These are phyloP conservation scores for Amia ocellicauda DNA, from an alignment of 2,113 vertebrate species.

Conservation along the genomic window DNA sequence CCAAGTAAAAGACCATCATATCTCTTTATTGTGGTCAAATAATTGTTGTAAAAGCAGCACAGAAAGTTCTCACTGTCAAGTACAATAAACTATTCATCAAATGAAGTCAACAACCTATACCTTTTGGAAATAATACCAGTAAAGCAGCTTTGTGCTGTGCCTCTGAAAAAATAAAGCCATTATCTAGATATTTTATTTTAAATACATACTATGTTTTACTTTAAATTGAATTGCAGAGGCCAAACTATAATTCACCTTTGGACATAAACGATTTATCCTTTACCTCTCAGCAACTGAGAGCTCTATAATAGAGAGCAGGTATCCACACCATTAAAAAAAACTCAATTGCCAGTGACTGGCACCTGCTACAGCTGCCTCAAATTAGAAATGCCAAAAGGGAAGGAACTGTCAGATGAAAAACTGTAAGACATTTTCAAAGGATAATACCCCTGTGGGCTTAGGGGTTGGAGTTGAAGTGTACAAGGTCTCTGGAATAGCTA, in stretches of 20 bases:
- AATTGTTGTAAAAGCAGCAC: no score
- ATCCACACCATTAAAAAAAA: conserved; percentile 26
- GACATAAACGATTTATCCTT: conserved; percentile 66
- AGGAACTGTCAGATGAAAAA: conserved; percentile 55
- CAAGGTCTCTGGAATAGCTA: not conserved
- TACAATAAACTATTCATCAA: no score
- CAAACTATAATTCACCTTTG: conserved; percentile 64
- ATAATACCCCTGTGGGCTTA: conserved; percentile 44
- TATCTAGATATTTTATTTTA: no score
- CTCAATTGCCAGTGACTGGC: conserved; percentile 61
- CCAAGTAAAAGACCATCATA: no score
- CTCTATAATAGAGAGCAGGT: conserved; percentile 54
- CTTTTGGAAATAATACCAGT: no score
- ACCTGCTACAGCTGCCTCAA: conserved; percentile 61
- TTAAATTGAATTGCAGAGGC: conserved; percentile 57
- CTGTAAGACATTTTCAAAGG: conserved; percentile 49
- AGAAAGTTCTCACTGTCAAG: no score
- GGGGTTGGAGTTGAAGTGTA: conserved; percentile 32
- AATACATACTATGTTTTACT: conserved; percentile 11
- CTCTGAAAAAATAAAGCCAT: no score
- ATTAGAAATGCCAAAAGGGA: conserved; percentile 68
- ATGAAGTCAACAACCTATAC: no score
- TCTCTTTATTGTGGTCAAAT: no score
- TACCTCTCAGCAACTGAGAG: conserved; percentile 43
- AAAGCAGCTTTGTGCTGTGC: no score